Base-by-base conservation (phyloP, 2,797 vertebrate genomes). In the Melanotaenia pygmaea region DNA sequence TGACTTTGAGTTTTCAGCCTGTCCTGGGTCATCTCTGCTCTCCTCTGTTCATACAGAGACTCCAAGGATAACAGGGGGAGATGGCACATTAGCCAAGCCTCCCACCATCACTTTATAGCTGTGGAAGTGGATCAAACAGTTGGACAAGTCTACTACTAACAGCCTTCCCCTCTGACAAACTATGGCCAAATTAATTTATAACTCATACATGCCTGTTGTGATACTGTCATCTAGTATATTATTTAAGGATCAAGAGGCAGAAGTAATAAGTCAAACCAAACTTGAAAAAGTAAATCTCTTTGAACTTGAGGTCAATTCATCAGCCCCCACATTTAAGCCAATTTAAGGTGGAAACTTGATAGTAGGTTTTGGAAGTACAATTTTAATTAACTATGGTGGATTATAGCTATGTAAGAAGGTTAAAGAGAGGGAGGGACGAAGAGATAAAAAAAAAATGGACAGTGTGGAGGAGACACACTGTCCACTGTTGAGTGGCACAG, bases 41-140 rank as follows among this genome's bases (percentile, higher is more conserved):
- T 78, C 32, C 63, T 86, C 56, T 87, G 86, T 88, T 89, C 88
- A 87, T 78, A 73, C 78, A 81, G 70, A 35, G 81, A 30, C 80
- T 80, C 60, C 67, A 66, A 76, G 77, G 79, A 84, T 34, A 76
- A 70, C 38, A 40, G 35, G 59, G 74, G 68, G 20, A 62, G 70
- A 83, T 51, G 77, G 71, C 70, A 72, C 72, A 77, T 83, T 77
- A 69, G 80, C 70, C 74, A 74, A 77, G 70, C 77, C 76, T 76
- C 80, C 74, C 62, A 65, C 75, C 67, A 77, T 90, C 79, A 87
- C 65, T 75, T 70, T 70, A 87, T 86, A 82, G 82, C 73, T 56
- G 32, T 24, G 57, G 83, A 84, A 91, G 83, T 63, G 64, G 70
- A 84, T 89, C 62, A 80, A 58, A 74, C 54, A 69, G 81, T 69